phyloP scores from a whole-genome alignment of 92 coral and sea anemone genomes.

The Umimayanthus kanabou region DNA sequence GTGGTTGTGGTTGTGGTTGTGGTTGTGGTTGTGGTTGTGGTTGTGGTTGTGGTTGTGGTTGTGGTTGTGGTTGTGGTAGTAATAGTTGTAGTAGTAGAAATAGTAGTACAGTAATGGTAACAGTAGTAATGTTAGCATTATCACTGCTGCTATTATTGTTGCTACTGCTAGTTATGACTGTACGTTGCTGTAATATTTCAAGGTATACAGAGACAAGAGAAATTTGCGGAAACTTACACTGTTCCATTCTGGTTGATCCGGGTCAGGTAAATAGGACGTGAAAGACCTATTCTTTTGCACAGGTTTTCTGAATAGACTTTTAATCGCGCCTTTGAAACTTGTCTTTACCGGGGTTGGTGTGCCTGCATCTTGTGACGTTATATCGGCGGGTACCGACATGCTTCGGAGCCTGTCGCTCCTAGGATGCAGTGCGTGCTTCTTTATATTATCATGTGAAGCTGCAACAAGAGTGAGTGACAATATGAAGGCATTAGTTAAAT shows the following conservation, averaged over 20 bases:
- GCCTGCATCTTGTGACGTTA: neutral
- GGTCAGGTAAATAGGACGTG: neutral
- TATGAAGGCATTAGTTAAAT: too few relatives aligned
- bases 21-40: too few relatives aligned
- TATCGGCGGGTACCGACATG: neutral
- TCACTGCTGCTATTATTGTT: too few relatives aligned
- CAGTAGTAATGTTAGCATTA: neutral
- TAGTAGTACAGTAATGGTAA: too few relatives aligned
- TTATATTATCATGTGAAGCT: neutral
- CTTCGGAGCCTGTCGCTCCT: neutral
- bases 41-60: too few relatives aligned
- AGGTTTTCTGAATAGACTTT: neutral
- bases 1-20: too few relatives aligned
- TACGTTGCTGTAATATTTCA: neutral
- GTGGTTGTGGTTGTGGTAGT: too few relatives aligned
- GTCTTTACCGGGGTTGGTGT: neutral
- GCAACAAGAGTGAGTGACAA: neutral
- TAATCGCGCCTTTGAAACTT: neutral
- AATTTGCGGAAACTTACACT: neutral
- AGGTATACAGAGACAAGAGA: neutral
- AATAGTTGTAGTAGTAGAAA: too few relatives aligned
- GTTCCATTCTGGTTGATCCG: neutral
- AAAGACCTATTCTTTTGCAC: neutral
- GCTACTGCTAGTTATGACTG: neutral
- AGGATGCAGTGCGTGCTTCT: neutral